A percentile compares a stretch with the other conserved stretches of the same genome.
Conservation (phyloP, 2,113 vertebrate species). For the Sturnira hondurensis region DNA sequence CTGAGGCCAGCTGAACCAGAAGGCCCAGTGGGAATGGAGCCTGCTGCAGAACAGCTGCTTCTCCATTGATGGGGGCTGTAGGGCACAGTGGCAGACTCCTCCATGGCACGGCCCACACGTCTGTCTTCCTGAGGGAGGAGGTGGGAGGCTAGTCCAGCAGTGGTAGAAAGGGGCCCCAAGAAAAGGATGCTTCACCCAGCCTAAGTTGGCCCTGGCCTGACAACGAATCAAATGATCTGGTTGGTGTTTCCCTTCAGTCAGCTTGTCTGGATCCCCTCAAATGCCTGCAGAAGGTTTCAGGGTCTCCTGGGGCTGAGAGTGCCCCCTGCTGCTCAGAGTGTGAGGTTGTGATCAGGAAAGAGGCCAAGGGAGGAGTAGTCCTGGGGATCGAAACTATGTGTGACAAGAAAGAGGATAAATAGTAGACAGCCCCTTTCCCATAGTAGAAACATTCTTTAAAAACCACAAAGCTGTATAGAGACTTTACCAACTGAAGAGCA, state of each 20-base stretch:
- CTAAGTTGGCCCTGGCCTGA: not conserved
- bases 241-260: not conserved
- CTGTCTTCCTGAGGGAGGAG: not conserved
- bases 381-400: not conserved
- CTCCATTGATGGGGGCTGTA: fast-evolving
- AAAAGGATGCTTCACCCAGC: not conserved
- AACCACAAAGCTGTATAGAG: not conserved
- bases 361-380: not conserved
- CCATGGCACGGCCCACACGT: not conserved
- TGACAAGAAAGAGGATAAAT: too few species aligned
- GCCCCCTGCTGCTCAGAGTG: not conserved
- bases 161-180: too few species aligned
- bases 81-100: not conserved
- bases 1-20: not conserved
- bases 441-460: not conserved
- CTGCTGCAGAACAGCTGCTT: not conserved
- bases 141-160: not conserved
- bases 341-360: not conserved
- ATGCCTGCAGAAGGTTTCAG: not conserved
- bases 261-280: not conserved
- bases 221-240: not conserved
- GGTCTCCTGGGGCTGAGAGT: not conserved
- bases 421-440: not conserved
- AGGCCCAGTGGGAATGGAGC: not conserved
- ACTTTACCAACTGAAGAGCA: not conserved